Percentiles rank a stretch among this genome's conserved stretches.
Conservation (phyloP, 2,888 invertebrate genomes). For the Idaea dimidiata region DNA sequence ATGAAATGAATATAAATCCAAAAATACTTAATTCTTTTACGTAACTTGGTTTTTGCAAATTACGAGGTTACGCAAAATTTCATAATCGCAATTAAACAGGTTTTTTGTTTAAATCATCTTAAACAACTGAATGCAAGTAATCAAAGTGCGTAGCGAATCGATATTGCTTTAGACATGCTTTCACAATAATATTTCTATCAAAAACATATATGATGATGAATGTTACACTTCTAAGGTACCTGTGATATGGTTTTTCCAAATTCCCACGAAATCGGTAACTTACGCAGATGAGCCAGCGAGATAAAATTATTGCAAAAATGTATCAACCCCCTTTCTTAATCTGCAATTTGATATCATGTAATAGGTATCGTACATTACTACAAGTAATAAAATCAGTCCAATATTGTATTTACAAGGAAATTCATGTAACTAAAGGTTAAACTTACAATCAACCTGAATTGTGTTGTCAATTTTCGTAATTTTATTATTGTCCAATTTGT, state of each 20-base stretch:
- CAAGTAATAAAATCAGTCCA: background rate
- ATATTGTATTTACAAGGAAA: background rate
- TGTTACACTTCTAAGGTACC: too few species aligned
- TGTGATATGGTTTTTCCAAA: too few species aligned
- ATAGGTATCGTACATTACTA: background rate
- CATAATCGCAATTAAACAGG: slow-evolving; percentile 20
- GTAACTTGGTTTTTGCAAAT: slow-evolving; percentile 24
- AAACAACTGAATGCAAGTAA: slow-evolving; percentile 33
- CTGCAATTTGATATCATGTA: background rate
- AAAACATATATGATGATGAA: too few species aligned
- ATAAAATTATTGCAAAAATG: background rate
- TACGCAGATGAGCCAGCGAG: too few species aligned
- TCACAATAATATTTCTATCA: background rate
- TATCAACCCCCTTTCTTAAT: background rate
- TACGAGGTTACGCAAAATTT: slow-evolving; percentile 38
- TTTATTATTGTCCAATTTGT: too few species aligned
- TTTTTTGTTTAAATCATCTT: slow-evolving; percentile 33
- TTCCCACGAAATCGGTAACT: too few species aligned
- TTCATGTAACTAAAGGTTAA: background rate
- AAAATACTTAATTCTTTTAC: slow-evolving; percentile 15
- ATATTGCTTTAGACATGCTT: background rate
- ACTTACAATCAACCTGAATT: background rate
- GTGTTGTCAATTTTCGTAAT: too few species aligned
- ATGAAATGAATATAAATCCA: background rate
- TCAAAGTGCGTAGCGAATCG: slow-evolving; percentile 5